Evolutionary conservation across 2,113 vertebrate species (phyloP).

Genomic region (Stigmatopora argus): DNA sequence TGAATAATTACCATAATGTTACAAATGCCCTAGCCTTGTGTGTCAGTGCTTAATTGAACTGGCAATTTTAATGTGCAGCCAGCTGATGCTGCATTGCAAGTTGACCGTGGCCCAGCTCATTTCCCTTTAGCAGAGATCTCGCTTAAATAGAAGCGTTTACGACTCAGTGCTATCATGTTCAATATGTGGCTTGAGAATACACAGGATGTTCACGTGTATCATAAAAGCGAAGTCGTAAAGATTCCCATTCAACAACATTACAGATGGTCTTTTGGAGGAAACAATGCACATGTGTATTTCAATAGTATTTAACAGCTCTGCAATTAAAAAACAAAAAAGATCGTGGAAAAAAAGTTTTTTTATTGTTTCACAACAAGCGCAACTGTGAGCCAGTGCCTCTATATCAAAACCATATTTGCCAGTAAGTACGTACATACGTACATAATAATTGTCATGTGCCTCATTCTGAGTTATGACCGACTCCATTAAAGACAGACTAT

Average conservation of each 20-base stretch:
- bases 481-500: slow-evolving; percentile 28
- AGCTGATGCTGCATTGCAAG: not conserved
- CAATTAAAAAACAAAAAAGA: not conserved
- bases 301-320: not conserved
- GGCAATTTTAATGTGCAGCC: not conserved
- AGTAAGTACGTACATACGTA: slow-evolving; percentile 18
- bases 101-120: not conserved
- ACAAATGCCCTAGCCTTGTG: not conserved
- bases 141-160: slow-evolving; percentile 13
- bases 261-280: slow-evolving; percentile 34
- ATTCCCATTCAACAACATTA: slow-evolving; percentile 26
- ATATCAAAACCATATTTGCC: slow-evolving; percentile 26
- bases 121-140: not conserved
- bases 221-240: slow-evolving; percentile 26
- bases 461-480: slow-evolving; percentile 26
- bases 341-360: not conserved
- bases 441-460: slow-evolving; percentile 27
- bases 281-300: not conserved
- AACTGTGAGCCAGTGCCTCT: slow-evolving; percentile 39
- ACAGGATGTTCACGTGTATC: slow-evolving; percentile 10
- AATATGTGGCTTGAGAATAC: slow-evolving; percentile 19
- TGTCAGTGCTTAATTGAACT: not conserved
- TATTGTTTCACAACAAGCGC: slow-evolving; percentile 16
- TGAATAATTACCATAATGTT: not conserved
- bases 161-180: slow-evolving; percentile 12